phyloP scores from a whole-genome alignment of 2,113 vertebrate species.

The Chrysochloris asiatica region DNA sequence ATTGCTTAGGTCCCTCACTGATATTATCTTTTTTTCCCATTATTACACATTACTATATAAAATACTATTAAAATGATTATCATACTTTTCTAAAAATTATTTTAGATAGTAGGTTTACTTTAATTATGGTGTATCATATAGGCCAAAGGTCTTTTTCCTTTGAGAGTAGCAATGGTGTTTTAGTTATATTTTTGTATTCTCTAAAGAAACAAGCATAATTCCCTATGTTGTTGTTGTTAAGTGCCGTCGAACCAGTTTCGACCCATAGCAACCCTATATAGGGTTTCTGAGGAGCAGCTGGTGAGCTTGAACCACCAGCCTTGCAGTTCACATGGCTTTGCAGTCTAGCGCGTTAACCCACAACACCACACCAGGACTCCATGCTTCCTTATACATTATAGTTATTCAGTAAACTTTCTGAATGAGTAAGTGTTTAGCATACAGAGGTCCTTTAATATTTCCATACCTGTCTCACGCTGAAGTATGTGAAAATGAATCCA shows the following conservation, averaged over 20 bases:
- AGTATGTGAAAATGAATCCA: neutral
- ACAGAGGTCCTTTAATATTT: neutral
- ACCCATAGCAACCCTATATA: too few relatives aligned
- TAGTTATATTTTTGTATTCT: neutral
- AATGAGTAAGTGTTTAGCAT: neutral
- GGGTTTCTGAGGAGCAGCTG: too few relatives aligned
- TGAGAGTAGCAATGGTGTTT: neutral
- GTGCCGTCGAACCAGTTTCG: too few relatives aligned
- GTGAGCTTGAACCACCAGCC: too few relatives aligned
- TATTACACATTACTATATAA: neutral
- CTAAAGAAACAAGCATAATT: neutral
- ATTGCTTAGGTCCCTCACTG: neutral
- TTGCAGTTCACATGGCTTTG: too few relatives aligned
- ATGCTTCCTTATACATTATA: neutral
- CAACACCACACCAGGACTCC: too few relatives aligned
- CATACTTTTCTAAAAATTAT: neutral
- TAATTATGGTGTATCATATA: neutral
- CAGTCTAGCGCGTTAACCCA: too few relatives aligned
- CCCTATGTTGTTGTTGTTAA: too few relatives aligned
- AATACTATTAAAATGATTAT: neutral
- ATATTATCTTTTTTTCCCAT: neutral
- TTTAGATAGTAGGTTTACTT: neutral
- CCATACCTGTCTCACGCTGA: neutral
- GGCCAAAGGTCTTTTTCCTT: neutral
- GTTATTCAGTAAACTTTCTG: neutral